Evolutionary conservation across 64 coral and sea anemone genomes (phyloP), one percentile per base, ranked within the genome.

Genomic region (Trachythela sp.): DNA sequence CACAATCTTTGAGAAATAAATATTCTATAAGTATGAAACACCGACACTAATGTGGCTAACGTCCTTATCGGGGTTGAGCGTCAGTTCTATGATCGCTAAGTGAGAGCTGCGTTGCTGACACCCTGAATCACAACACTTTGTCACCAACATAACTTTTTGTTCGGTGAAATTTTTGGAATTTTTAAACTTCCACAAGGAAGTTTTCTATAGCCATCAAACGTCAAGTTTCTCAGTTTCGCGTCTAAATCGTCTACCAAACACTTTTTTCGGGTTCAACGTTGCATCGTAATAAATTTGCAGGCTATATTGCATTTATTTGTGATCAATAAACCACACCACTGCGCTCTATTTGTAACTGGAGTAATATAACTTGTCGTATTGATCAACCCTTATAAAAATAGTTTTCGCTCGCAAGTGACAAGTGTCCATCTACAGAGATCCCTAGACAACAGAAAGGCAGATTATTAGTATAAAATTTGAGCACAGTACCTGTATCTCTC

Each of bases 401-500:
- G n/a, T n/a, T n/a, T n/a, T n/a, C n/a, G n/a, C n/a, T n/a, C n/a
- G n/a, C n/a, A n/a, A n/a, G n/a, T n/a, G n/a, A n/a, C n/a, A n/a
- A n/a, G n/a, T n/a, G n/a, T n/a, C n/a, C n/a, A n/a, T n/a, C n/a
- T n/a, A n/a, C n/a, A n/a, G n/a, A n/a, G n/a, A n/a, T n/a, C n/a
- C n/a, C n/a, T n/a, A n/a, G n/a, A n/a, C n/a, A n/a, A n/a, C n/a
- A n/a, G n/a, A n/a, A n/a, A n/a, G n/a, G n/a, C n/a, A n/a, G 42
- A 45, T 18, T 45, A 6, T 45, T 45, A 45, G 42, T 11, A 45
- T 45, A n/a, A 27, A 20, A 20, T 24, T 59, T 64, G 6, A n/a
- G 26, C 49, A 15, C 1, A 20, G 24, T 92, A 75, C 2, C 71
- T 89, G 67, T 95, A 99, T 22, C 83, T 88, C 6, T n/a, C 56